A percentile compares a stretch with the other conserved stretches of the same genome.
phyloP scores from a whole-genome alignment of 2,113 vertebrate species.

The human region GRCh38 chr3:148755001-148755500 shows the following conservation, averaged over 20 bases:
- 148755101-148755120: not conserved
- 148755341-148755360: not conserved
- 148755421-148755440: no score
- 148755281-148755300: not conserved
- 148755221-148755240: not conserved
- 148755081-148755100: not conserved
- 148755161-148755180: no score
- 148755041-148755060: not conserved
- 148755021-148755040: not conserved
- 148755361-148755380: not conserved
- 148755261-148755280: not conserved
- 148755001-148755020: not conserved
- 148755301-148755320: no score
- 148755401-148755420: no score
- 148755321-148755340: not conserved
- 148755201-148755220: no score
- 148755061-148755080: not conserved
- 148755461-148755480: no score
- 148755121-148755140: not conserved
- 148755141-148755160: not conserved
- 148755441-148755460: no score
- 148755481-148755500: no score
- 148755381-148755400: no score
- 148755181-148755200: no score
- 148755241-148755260: not conserved